Conservation (phyloP, 2,113 vertebrate genomes). For the Poeciliopsis turrubarensis region DNA sequence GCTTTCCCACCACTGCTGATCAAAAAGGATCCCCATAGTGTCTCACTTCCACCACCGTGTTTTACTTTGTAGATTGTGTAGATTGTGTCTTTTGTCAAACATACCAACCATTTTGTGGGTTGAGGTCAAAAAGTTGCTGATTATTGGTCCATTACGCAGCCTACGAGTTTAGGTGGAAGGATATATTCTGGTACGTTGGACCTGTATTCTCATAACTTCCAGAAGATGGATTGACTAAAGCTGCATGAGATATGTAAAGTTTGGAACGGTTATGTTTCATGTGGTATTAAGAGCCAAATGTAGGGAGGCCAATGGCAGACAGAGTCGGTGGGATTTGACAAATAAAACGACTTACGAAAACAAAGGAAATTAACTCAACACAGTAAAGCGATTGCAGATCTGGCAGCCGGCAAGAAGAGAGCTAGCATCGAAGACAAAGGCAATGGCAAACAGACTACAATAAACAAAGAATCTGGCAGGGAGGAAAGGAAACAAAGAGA, state of each 20-base stretch:
- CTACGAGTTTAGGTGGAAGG: background rate
- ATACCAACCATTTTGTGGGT: background rate
- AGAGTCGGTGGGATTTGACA: background rate
- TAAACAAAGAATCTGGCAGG: background rate
- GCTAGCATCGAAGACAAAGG: background rate
- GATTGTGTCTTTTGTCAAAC: background rate
- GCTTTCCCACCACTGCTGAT: background rate
- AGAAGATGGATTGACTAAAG: background rate
- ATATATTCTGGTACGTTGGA: background rate
- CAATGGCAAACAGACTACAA: too few relatives aligned
- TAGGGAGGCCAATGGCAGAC: background rate
- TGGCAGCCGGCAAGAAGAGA: background rate
- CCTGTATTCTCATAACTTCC: background rate
- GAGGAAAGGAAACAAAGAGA: background rate
- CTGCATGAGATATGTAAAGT: background rate
- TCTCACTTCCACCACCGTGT: background rate
- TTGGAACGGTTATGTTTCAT: background rate
- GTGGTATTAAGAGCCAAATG: background rate
- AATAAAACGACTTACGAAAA: background rate
- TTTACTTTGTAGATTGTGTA: background rate
- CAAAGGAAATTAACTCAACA: background rate
- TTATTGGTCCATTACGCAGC: background rate
- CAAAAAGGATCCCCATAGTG: background rate
- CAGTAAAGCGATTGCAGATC: background rate
- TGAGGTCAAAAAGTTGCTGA: background rate